phyloP scores from a whole-genome alignment of 2,797 vertebrate genomes.

The Microctenopoma lineatum region DNA sequence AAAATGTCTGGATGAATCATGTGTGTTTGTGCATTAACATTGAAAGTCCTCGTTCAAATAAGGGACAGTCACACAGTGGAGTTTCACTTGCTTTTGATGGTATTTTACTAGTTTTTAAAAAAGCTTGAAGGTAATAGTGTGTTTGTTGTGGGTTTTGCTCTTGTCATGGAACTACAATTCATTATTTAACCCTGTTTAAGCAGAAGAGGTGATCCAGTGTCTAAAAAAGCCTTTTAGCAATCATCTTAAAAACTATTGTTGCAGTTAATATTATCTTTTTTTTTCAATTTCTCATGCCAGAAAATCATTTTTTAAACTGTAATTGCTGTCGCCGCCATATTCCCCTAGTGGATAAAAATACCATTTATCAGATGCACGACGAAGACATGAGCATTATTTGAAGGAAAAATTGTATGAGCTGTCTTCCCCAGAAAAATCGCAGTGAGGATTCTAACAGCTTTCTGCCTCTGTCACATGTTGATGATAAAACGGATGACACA shows the following conservation, averaged over 20 bases:
- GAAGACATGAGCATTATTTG: conserved; percentile 26
- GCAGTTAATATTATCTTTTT: conserved; percentile 13
- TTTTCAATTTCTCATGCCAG: conserved; percentile 18
- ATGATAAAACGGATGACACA: conserved; percentile 62
- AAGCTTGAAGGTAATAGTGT: too few species aligned
- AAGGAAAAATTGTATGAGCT: conserved; percentile 44
- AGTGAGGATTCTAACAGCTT: conserved; percentile 37
- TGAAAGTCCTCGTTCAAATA: neutral
- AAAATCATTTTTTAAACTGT: conserved; percentile 36
- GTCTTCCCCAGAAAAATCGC: conserved; percentile 46
- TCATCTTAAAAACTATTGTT: conserved; percentile 32
- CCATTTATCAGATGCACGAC: conserved; percentile 19
- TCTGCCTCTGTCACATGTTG: conserved; percentile 45
- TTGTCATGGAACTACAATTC: neutral
- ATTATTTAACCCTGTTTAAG: neutral
- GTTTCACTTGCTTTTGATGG: conserved; percentile 2
- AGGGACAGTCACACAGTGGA: neutral
- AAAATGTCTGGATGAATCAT: too few species aligned
- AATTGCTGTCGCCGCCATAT: conserved; percentile 36
- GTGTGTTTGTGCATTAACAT: too few species aligned
- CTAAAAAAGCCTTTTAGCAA: conserved; percentile 18
- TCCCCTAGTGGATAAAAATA: conserved; percentile 36
- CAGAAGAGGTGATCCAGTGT: neutral
- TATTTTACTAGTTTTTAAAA: too few species aligned
- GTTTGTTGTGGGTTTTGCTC: conserved; percentile 1